Evolutionary conservation across 1,140 invertebrate species (phyloP), one percentile per base, ranked within the genome.

Genomic region (Hirudo medicinalis): DNA sequence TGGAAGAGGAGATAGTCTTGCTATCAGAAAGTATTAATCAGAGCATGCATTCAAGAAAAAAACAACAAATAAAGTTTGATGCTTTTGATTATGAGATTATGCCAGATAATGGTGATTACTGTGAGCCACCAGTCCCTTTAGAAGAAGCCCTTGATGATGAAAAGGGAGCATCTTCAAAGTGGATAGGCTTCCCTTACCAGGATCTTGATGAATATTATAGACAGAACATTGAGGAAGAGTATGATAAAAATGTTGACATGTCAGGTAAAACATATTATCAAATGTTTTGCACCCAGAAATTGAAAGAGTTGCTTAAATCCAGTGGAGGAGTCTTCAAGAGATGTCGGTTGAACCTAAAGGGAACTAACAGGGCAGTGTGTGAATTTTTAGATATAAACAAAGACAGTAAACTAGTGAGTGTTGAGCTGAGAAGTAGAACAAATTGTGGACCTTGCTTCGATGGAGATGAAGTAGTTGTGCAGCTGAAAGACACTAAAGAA

Each of bases 391-490:
- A 71, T 57, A 27, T 57, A 19, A 2, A 17, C 29, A 15, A 27
- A 22, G 19, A 53, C n/a, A 63, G 13, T 49, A 54, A 72, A 54
- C 36, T 60, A 25, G 53, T 53, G 49, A 71, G 75, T 49, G 73
- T 80, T 20, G 70, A 75, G 22, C 76, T 80, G 13, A 73, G 72
- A 27, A 76, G 76, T 63, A 67, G 75, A 63, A 66, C 72, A 36
- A 71, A 72, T 53, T 76, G 79, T 71, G 79, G 79, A 19, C 76
- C 75, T 68, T 76, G 77, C 53, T 76, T 79, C 36, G 67, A 78
- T 67, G 73, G 72, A 36, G 79, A 80, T 73, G 75, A 76, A 55
- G 79, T 80, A 22, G 76, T 80, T 9, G 77, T 80, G 40, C 76
- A 79, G 71, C 55, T 80, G 13, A 54, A 71, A 54, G 32, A 73